Base-by-base conservation (phyloP, 2,113 vertebrate genomes). In the Tyrannus savana region DNA sequence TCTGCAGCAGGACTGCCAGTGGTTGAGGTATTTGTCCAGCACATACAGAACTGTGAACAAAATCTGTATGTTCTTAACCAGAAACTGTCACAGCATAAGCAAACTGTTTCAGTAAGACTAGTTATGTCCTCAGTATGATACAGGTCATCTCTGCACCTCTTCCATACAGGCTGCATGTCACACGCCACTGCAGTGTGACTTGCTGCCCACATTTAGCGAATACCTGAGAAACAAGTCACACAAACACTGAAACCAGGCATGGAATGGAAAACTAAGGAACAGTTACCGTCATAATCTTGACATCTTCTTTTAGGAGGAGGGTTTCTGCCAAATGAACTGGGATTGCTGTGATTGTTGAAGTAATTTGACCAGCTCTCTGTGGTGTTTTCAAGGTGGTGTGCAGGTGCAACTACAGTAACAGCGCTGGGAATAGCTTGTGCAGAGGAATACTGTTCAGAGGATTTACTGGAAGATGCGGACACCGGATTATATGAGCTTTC, bases 361-460 rank as follows among this genome's bases (percentile, higher is more conserved):
- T 97, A 99, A 98, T 98, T 98, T 33, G 99, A 99, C 99, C 99
- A 99, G 97, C 99, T 99, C 98, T 99, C 99, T 6, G 99, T 99
- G 60, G 99, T 99, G 97, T 98, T 99, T 92, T 99, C 99, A 4
- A 99, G 99, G 93, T 99, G 98, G 98, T 99, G 99, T 9, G 99
- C 98, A 77, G 98, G 98, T 87, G 99, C 99, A 23, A 98, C 98
- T 75, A 99, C 96, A 75, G 99, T 98, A 62, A 98, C 98, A 53
- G 98, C 97, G 95, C 97, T 98, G 97, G 99, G 98, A 97, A 98
- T 97, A 72, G 98, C 97, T 10, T 98, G 98, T 50, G 98, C 98
- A 30, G 98, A 97, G 88, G 98, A 98, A 96, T 98, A 98, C 97
- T 98, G 98, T 63, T 98, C 73, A 71, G 97, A 82, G 96, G 98